phyloP scores from a whole-genome alignment of 2,797 vertebrate species.

The Chaenodraco wilsoni region DNA sequence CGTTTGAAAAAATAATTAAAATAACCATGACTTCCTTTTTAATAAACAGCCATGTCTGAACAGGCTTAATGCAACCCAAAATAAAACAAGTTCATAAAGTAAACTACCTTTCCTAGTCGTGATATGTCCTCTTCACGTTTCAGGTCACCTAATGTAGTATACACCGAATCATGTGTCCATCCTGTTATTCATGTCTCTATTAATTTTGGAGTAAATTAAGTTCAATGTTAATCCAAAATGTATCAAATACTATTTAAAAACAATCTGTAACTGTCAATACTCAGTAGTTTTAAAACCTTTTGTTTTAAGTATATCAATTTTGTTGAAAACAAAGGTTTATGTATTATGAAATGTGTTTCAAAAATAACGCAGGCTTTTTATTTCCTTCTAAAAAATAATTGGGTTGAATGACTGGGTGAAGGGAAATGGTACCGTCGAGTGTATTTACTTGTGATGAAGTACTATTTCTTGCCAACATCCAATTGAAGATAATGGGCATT shows the following conservation, averaged over 20 bases:
- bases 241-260: slow-evolving; percentile 1
- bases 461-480: slow-evolving; percentile 32
- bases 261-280: neutral
- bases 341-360: neutral
- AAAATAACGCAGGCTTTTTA: slow-evolving; percentile 33
- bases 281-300: slow-evolving; percentile 17
- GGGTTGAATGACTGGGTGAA: slow-evolving; percentile 16
- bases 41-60: no score
- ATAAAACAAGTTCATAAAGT: no score
- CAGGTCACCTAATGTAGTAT: no score
- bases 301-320: neutral
- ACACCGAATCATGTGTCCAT: no score
- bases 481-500: slow-evolving; percentile 55
- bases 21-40: no score
- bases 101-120: no score
- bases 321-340: neutral
- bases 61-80: no score
- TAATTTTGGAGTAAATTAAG: no score
- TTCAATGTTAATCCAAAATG: slow-evolving; percentile 3
- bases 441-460: slow-evolving; percentile 42
- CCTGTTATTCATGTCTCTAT: no score
- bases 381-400: slow-evolving; percentile 27
- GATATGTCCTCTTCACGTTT: no score
- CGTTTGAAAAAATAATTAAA: no score
- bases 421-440: slow-evolving; percentile 28